phyloP scores from a whole-genome alignment of 2,113 vertebrate species.

The Oryzias celebensis region DNA sequence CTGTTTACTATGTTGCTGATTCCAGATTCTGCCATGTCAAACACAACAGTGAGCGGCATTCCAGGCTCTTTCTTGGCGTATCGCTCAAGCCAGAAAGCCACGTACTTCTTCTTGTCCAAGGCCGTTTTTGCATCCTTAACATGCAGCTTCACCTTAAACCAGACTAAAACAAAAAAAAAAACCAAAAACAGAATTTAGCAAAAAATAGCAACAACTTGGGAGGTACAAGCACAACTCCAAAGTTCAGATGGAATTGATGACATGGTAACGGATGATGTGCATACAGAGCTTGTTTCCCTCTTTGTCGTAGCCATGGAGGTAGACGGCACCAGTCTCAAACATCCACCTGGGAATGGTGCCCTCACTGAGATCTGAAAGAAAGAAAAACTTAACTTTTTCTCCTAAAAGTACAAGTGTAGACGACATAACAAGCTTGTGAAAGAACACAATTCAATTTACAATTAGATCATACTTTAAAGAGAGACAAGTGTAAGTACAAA shows the following conservation, averaged over 20 bases:
- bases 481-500: neutral
- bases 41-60: slow-evolving; percentile 92
- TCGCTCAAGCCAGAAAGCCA: slow-evolving; percentile 96
- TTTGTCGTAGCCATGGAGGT: slow-evolving; percentile 95
- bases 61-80: slow-evolving; percentile 92
- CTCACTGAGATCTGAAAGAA: slow-evolving; percentile 87
- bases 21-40: slow-evolving; percentile 94
- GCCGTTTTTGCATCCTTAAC: slow-evolving; percentile 85
- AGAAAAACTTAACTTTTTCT: neutral
- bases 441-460: no score
- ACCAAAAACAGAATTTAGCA: neutral
- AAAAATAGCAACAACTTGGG: no score
- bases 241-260: neutral
- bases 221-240: no score
- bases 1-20: slow-evolving; percentile 90
- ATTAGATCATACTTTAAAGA: no score
- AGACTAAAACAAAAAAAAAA: slow-evolving; percentile 76
- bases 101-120: slow-evolving; percentile 91
- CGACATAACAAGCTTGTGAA: neutral
- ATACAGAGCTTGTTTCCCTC: slow-evolving; percentile 96
- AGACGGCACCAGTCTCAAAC: slow-evolving; percentile 88
- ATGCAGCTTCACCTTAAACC: slow-evolving; percentile 94
- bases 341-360: slow-evolving; percentile 87
- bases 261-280: slow-evolving; percentile 50
- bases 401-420: neutral